Evolutionary conservation across 2,888 invertebrate genomes (phyloP), one percentile per base, ranked within the genome.

Genomic region (Protophormia terraenovae): DNA sequence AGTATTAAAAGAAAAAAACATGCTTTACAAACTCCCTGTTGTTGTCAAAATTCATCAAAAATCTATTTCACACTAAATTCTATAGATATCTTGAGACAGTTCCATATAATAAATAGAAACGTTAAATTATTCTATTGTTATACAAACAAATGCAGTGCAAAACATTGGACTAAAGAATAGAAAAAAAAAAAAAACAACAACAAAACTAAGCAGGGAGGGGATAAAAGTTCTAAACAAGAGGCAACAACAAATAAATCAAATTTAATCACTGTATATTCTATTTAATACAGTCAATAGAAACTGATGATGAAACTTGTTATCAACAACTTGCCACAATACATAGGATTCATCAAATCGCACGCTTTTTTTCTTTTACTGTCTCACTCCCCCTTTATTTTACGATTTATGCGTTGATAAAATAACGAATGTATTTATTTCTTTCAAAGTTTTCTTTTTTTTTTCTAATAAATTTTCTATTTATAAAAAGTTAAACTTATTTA

Each of bases 261-360:
- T 66, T 80, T 60, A 66, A 80, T 73, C 73, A 60, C 45, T n/a
- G 47, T 16, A n/a, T n/a, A 14, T 78, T 60, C 38, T 69, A 14
- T 60, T 62, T 16, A 67, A 50, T 29, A 41, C 60, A 60, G 19
- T 19, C 69, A 69, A 32, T 67, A 32, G 45, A 60, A 22, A 38
- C 38, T 29, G 19, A 29, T 60, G 47, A 24, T 77, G 77, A 45
- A 24, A 60, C 32, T 35, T n/a, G n/a, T 73, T 73, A 62, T 73
- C 45, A 55, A 32, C 45, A 32, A 55, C 29, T 38, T 55, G 55
- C 19, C 76, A 55, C 19, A 41, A 41, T n/a, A 29, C 53, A 19
- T 38, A 64, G 14, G 8, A 29, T 41, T 66, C 41, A 55, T 66
- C 29, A 66, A 53, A 79, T 22, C 41, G 3, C 22, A 27, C 0